phyloP scores from a whole-genome alignment of 2,113 vertebrate species.

The Dicentrarchus labrax region DNA sequence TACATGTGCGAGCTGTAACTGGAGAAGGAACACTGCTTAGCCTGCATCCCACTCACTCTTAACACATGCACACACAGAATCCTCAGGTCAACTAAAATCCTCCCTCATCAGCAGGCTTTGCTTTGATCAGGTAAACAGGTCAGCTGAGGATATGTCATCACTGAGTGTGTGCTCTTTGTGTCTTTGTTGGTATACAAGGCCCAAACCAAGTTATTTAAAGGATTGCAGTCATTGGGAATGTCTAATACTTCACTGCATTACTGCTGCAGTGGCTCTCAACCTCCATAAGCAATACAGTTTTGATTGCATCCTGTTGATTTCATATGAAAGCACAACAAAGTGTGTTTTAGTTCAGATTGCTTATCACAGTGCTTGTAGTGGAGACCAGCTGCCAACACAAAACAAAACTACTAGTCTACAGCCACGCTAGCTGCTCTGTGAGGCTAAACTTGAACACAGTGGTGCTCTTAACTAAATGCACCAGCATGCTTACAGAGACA shows the following conservation, averaged over 20 bases:
- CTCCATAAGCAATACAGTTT: background rate
- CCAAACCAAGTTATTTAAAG: slow-evolving; percentile 26
- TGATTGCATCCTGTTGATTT: slow-evolving; percentile 13
- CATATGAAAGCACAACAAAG: background rate
- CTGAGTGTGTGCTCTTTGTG: background rate
- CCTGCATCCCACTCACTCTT: slow-evolving; percentile 7
- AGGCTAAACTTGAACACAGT: too few species aligned
- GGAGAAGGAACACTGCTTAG: slow-evolving; percentile 42
- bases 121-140: slow-evolving; percentile 64
- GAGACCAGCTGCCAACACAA: too few species aligned
- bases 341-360: too few species aligned
- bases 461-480: too few species aligned
- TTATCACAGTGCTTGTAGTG: too few species aligned
- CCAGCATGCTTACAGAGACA: too few species aligned
- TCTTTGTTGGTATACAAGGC: slow-evolving; percentile 37
- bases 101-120: slow-evolving; percentile 34
- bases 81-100: slow-evolving; percentile 44
- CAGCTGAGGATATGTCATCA: slow-evolving; percentile 40
- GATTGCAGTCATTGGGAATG: background rate
- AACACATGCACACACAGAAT: background rate
- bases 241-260: slow-evolving; percentile 6
- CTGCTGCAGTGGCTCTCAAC: slow-evolving; percentile 13
- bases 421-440: too few species aligned
- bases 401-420: too few species aligned
- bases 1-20: slow-evolving; percentile 30